Evolutionary conservation across 30 jellyfish, hydroid and myxozoan species (phyloP), one percentile per base, ranked within the genome.

Genomic region (Chrysaora quinquecirrha): DNA sequence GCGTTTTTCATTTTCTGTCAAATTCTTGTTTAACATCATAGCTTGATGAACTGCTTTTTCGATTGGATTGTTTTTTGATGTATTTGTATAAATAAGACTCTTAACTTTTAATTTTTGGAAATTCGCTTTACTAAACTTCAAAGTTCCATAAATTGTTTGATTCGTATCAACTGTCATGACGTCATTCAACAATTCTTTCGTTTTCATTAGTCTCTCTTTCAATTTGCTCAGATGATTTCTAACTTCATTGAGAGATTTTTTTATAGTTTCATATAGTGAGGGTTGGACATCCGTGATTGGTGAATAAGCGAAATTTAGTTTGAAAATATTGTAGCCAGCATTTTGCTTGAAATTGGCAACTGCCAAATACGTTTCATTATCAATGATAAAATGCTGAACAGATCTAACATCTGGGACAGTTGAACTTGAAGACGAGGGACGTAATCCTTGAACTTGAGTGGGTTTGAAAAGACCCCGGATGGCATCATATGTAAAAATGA

Each of bases 331-430:
- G 76, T 30, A 32, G 22, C 98, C 98, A 25, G 60, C 48, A 28
- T 92, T 71, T 47, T 64, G 52, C 34, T 81, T 78, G 73, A 43
- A 87, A 34, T 93, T 93, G 3, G 98, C 98, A 23, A 93, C 98
- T 0, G 98, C 91, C 43, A 86, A 54, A 71, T 71, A 93, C 14
- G 88, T 76, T 29, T 68, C 32, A 33, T 75, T 73, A 47, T 60
- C 70, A n/a, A 61, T 50, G 9, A 50, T 58, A 78, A 80, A 93
- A 18, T 90, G 78, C 30, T 64, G 46, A 29, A 93, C 93, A 6
- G 98, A 93, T 54, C 97, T 89, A 50, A 87, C 98, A 29, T 93
- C 97, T 0, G 96, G 98, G 16, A 58, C 61, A 1, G 34, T 60
- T 20, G 66, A 11, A 64, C 78, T 82, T 30, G 50, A 64, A 11